A percentile compares a stretch with the other conserved stretches of the same genome.
Evolutionary conservation across 2,888 invertebrate species (phyloP).

Genomic region (Amaurobius ferox): DNA sequence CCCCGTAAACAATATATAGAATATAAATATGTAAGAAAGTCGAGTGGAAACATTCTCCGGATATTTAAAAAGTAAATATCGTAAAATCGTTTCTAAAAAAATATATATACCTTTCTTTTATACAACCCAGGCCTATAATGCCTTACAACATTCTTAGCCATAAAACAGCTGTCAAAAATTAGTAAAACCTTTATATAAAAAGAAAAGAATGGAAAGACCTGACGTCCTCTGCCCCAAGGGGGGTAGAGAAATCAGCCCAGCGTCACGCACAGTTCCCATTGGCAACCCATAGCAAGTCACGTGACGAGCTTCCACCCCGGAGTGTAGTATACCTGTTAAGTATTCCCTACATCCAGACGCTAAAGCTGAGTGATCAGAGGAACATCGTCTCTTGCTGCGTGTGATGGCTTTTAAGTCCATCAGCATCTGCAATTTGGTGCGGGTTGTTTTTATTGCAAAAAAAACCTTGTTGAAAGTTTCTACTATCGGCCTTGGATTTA

Average conservation of each 20-base stretch:
- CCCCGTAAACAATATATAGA: too few species aligned
- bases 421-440: not conserved
- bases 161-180: constrained; percentile 16
- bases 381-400: not conserved
- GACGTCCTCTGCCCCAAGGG: not conserved
- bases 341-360: not conserved
- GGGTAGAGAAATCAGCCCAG: not conserved
- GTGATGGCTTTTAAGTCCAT: not conserved
- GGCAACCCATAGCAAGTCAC: not conserved
- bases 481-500: not conserved
- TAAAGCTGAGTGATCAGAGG: not conserved
- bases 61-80: too few species aligned
- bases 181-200: not conserved
- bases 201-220: not conserved
- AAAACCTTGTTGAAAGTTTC: not conserved
- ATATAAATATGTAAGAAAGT: too few species aligned
- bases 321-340: constrained; percentile 1
- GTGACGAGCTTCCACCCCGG: not conserved
- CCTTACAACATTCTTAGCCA: not conserved
- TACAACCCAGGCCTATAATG: not conserved
- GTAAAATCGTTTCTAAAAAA: too few species aligned
- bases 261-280: constrained; percentile 10
- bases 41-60: too few species aligned
- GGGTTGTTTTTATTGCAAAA: not conserved
- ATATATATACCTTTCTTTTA: not conserved